These are phyloP conservation scores for Drosophila melanosoma DNA, from an alignment of 2,888 invertebrate species.

Conservation along the genomic window DNA sequence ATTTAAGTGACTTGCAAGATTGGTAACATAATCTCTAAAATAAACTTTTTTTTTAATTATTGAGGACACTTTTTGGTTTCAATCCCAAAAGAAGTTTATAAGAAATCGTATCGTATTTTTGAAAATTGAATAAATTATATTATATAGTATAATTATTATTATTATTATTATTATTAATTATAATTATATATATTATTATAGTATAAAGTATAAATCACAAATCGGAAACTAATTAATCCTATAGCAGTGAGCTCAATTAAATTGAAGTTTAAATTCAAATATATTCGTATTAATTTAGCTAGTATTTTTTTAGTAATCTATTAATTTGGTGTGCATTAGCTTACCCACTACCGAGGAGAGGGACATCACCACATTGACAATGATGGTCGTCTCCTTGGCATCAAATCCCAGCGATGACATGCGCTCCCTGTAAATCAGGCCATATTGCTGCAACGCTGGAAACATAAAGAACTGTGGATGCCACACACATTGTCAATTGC, in stretches of 20 bases:
- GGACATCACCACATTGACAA: constrained; percentile 90
- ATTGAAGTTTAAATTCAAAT: too few species aligned
- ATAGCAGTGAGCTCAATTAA: too few species aligned
- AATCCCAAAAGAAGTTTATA: background rate
- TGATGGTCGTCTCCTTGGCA: constrained; percentile 89
- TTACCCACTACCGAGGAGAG: constrained; percentile 89
- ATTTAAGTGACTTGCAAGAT: background rate
- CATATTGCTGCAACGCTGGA: constrained; percentile 90
- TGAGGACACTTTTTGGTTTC: background rate
- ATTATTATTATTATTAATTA: too few species aligned
- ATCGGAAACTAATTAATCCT: too few species aligned
- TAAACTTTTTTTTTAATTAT: too few species aligned
- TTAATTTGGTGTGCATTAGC: constrained; percentile 30
- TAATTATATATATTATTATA: too few species aligned
- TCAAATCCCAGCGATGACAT: constrained; percentile 87
- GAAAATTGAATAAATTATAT: background rate
- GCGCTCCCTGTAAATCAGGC: constrained; percentile 89
- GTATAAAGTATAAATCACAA: too few species aligned
- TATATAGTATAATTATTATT: too few species aligned
- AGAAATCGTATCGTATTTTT: background rate
- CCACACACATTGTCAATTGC: background rate
- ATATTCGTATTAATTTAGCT: too few species aligned
- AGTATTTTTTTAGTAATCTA: too few species aligned
- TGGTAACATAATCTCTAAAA: background rate
- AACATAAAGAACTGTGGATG: constrained; percentile 87